These are phyloP conservation scores for Lasioglossum vierecki DNA, from an alignment of 2,888 invertebrate species.

Conservation along the genomic window DNA sequence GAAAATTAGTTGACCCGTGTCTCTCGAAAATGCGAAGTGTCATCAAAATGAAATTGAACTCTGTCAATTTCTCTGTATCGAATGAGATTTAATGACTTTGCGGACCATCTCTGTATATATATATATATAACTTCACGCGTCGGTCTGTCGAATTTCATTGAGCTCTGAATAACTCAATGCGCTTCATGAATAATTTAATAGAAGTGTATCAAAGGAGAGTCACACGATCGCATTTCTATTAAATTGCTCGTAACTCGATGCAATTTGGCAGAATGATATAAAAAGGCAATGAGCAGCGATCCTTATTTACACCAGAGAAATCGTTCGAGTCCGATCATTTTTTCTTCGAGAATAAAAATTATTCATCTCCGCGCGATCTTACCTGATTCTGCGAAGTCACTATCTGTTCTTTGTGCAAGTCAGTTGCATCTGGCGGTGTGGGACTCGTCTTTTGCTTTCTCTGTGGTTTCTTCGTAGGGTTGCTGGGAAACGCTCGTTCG, in stretches of 20 bases:
- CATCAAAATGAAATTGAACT: neutral
- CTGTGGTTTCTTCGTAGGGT: slow-evolving; percentile 77
- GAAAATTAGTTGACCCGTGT: slow-evolving; percentile 37
- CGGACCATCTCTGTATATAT: neutral
- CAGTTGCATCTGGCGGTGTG: slow-evolving; percentile 76
- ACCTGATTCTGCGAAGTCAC: slow-evolving; percentile 82
- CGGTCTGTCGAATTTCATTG: neutral
- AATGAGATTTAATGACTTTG: neutral
- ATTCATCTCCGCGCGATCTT: slow-evolving; percentile 21
- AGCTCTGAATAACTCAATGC: neutral
- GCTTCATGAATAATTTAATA: neutral
- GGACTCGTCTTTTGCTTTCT: slow-evolving; percentile 76
- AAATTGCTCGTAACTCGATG: no score
- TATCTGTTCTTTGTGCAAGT: slow-evolving; percentile 78
- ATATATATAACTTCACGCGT: neutral
- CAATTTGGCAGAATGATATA: neutral
- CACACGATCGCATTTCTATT: neutral
- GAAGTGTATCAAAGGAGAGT: neutral
- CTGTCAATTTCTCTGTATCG: neutral
- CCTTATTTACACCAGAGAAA: neutral
- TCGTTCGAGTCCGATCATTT: neutral
- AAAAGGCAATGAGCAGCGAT: neutral
- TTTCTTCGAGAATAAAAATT: neutral
- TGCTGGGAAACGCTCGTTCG: slow-evolving; percentile 74
- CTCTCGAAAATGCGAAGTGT: neutral